Base-by-base conservation (phyloP, 2,797 vertebrate genomes). In the Malurus splendens region DNA sequence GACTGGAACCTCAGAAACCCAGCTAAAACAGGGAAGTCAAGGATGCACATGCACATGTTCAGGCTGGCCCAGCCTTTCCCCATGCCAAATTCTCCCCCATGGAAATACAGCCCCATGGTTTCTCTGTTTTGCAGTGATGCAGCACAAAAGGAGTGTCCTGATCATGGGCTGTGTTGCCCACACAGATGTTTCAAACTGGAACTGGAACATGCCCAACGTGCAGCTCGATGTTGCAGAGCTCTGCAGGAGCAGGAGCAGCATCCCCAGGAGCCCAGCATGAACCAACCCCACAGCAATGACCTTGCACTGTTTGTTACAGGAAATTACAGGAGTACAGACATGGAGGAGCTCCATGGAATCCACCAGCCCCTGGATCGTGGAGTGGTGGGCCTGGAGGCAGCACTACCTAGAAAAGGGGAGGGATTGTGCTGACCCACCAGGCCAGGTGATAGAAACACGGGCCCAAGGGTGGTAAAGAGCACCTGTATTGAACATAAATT, bases 41-140 rank as follows among this genome's bases (percentile, higher is more conserved):
- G 82, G 64, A 30, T 12, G 12, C 1, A 2, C 44, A 0, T 1
- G 6, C 25, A 3, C 0, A 3, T 5, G 30, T 0, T 1, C 52
- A 44, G 44, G 6, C 52, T 12, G 33, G 23, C 18, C 30, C 74
- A 32, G 30, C 48, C 14, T 51, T 33, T 14, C 64, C 33, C 7
- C 1, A 33, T 6, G 41, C 84, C 68, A 48, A 33, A 18, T 0
- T 6, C 36, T 39, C n/a, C 28, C 3, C 72, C n/a, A 0, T 0
- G 23, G 78, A 17, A 23, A 30, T 0, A 2, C 22, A 38, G 45
- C 0, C 45, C 54, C 39, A 11, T 11, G 33, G 6, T 2, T 22
- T 18, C 60, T 52, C 60, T 15, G 45, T 9, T 8, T 2, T 5
- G 45, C 20, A 2, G 25, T 0, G 71, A 24, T 19, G 76, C 80